Conservation (phyloP, 1,140 invertebrate genomes). For the Sesamia nonagrioides region DNA sequence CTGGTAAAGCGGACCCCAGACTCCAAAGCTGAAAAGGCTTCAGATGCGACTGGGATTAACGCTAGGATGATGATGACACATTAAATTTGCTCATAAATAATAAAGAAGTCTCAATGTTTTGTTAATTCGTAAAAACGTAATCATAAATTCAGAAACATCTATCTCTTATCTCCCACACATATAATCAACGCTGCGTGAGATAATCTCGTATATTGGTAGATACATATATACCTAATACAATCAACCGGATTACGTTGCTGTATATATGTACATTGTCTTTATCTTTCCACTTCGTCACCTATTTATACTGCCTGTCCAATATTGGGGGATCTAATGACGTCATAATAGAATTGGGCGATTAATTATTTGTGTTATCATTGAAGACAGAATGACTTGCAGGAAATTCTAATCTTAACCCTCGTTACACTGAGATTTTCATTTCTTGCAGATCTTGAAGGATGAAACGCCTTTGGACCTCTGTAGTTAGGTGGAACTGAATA, state of each 20-base stretch:
- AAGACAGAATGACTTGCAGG: constrained; percentile 53
- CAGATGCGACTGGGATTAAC: no score
- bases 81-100: no score
- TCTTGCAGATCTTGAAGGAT: neutral
- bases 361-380: constrained; percentile 58
- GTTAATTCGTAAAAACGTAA: neutral
- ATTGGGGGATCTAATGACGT: constrained; percentile 60
- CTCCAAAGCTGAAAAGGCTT: no score
- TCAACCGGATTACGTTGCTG: constrained; percentile 28
- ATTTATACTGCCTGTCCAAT: constrained; percentile 51
- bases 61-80: no score
- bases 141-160: neutral
- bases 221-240: constrained; percentile 29
- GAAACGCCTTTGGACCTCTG: neutral
- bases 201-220: constrained; percentile 24
- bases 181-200: constrained; percentile 18
- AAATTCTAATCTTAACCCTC: neutral
- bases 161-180: neutral
- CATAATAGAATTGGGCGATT: constrained; percentile 55
- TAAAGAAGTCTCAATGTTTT: no score
- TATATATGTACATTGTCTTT: constrained; percentile 51
- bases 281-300: constrained; percentile 60
- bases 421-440: neutral
- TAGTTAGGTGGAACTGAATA: constrained; percentile 1
- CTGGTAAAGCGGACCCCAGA: no score